Evolutionary conservation across 2,888 invertebrate species (phyloP), one percentile per base, ranked within the genome.

Genomic region (Pelosia muscerda): DNA sequence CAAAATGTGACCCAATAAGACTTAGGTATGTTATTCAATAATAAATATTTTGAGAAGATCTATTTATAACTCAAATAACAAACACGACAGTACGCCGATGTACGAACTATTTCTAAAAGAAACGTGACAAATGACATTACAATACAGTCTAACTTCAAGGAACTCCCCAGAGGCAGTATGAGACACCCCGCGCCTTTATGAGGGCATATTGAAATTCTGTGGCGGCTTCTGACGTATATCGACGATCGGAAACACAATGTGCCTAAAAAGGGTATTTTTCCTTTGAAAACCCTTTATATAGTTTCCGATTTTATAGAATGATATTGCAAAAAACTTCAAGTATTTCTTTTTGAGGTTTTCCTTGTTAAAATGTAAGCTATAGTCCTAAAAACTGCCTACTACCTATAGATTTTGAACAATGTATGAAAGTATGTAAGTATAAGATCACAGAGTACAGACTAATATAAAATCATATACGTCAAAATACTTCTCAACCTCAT

Each of bases 161-260:
- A 80, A 84, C 82, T 79, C 86, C 88, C 88, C 74, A 70, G 81
- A 76, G 72, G 71, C 75, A 65, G 65, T 71, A 81, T 80, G 78
- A 80, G 78, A 83, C 83, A 74, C 79, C 71, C 73, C 66, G 56
- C 77, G 78, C 83, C 81, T 84, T 84, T 82, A 83, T 80, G 78
- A 80, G 22, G 65, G 76, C 78, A 83, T 84, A 86, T 87, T 89
- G 85, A 88, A 87, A 87, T 88, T 87, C 86, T 84, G 82, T 78
- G 77, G 84, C 81, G 77, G 81, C 67, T 75, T 75, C 76, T 74
- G 71, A 76, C 73, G 68, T 76, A 76, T 73, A 76, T 79, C 72
- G 73, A 67, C 78, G 71, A 60, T 64, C 66, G 59, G 34, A 22
- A 28, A 23, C 42, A 66, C 63, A 63, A 70, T 60, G 63, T 60